Base-by-base conservation (phyloP, 2,797 vertebrate genomes). In the Todus mexicanus region DNA sequence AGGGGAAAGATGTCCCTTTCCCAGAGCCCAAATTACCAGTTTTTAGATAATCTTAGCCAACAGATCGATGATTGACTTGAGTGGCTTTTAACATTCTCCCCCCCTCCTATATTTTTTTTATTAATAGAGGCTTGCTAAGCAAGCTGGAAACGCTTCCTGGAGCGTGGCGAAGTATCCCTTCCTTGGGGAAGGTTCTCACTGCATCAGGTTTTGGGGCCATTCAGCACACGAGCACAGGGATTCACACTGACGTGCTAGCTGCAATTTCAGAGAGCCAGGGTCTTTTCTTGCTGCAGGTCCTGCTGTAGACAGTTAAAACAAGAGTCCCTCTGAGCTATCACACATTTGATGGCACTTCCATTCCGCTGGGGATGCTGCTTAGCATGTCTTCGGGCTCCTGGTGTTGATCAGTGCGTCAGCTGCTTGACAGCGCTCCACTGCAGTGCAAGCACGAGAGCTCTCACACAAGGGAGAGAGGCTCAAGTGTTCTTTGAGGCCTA, bases 81-180 rank as follows among this genome's bases (percentile, higher is more conserved):
- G 47, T n/a, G 42, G 48, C 48, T 92, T 84, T 71, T 68, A 70
- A 63, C 40, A 74, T 54, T 6, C 35, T 7, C 2, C 4, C 4
- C 3, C 4, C 2, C 18, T 29, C 29, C 18, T 33, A n/a, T n/a
- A n/a, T 1, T 1, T 2, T 5, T 26, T 43, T 21, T 21, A 6
- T 60, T 54, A 74, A 45, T 37, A 31, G 19, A 63, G 16, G 25
- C 45, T 87, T 74, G 42, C 31, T 78, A 43, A 56, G 37, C 54
- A 79, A 82, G 33, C 83, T 79, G 25, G 35, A 65, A 56, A 26
- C 72, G 23, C 29, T 84, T 1, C 17, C 51, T 63, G 42, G 23
- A 72, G 40, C 8, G 14, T 27, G 54, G 69, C 37, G 60, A 87
- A 71, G 23, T 12, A 9, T 21, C 15, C 16, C 45, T 77, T 87